Percentiles rank a stretch among this genome's conserved stretches.
Conservation (phyloP, 30 jellyfish, hydroid and myxozoan species). For the Aurelia sp. region DNA sequence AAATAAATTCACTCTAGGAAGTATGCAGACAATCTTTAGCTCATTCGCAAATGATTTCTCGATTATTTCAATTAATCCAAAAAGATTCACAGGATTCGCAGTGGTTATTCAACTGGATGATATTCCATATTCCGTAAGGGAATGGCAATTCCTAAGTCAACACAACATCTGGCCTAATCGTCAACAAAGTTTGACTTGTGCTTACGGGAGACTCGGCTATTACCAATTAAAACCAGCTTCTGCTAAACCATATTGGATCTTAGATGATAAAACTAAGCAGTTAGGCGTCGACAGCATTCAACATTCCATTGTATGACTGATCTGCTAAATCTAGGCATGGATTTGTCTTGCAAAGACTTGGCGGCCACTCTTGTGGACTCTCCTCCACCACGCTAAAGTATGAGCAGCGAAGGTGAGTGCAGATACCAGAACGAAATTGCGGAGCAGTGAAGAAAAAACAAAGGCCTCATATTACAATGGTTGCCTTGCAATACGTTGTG, state of each 20-base stretch:
- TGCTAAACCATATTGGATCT: constrained; percentile 25
- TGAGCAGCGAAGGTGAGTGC: too few species aligned
- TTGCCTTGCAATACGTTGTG: too few species aligned
- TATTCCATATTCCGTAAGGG: constrained; percentile 12
- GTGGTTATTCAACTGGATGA: constrained; percentile 7
- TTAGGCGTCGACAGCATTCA: constrained; percentile 39
- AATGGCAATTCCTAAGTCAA: constrained; percentile 8
- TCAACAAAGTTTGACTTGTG: constrained; percentile 26
- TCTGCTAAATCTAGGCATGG: constrained; percentile 36
- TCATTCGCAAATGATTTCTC: neutral
- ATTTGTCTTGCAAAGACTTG: constrained; percentile 19
- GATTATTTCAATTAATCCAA: constrained; percentile 38
- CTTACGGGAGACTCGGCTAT: constrained; percentile 32
- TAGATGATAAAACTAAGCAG: constrained; percentile 36
- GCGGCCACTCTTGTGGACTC: neutral
- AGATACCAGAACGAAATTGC: too few species aligned
- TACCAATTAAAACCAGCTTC: constrained; percentile 22
- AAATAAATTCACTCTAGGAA: too few species aligned
- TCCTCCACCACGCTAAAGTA: too few species aligned
- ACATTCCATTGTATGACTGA: constrained; percentile 20
- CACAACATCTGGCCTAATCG: neutral
- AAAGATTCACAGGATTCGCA: constrained; percentile 2
- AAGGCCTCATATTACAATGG: too few species aligned
- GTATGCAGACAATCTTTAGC: too few species aligned
- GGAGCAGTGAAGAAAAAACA: too few species aligned